phyloP scores from a whole-genome alignment of 2,113 vertebrate species.

The Chrysochloris asiatica region DNA sequence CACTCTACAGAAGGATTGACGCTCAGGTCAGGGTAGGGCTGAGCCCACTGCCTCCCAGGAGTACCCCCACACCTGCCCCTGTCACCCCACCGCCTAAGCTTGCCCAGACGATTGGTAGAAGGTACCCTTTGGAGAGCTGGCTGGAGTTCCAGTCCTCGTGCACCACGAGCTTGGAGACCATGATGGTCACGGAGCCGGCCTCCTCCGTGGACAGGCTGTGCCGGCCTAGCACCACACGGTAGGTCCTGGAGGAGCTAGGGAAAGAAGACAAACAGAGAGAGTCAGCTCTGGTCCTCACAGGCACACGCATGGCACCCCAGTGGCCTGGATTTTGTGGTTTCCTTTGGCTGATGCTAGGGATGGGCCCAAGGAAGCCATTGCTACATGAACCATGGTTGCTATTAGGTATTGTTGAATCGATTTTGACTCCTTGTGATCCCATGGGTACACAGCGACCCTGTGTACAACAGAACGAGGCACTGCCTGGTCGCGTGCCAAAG shows the following conservation, averaged over 20 bases:
- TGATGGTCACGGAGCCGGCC: conserved; percentile 66
- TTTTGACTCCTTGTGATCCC: too few relatives aligned
- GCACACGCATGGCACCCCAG: neutral
- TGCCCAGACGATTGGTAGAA: neutral
- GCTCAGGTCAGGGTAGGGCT: neutral
- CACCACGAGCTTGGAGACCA: conserved; percentile 84
- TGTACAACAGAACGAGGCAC: too few relatives aligned
- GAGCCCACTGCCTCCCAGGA: neutral
- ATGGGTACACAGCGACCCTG: too few relatives aligned
- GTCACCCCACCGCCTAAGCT: neutral
- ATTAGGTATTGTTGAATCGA: too few relatives aligned
- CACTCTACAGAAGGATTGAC: neutral
- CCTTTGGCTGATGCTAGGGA: neutral
- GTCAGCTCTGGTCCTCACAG: neutral
- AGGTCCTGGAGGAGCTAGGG: conserved; percentile 74
- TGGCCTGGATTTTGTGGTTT: neutral
- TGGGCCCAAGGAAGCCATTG: too few relatives aligned
- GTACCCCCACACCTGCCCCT: neutral
- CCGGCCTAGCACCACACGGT: conserved; percentile 88
- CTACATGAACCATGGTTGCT: too few relatives aligned
- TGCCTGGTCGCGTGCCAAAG: too few relatives aligned
- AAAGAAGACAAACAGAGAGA: fast-evolving
- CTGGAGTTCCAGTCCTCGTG: conserved; percentile 85
- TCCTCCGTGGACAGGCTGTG: conserved; percentile 86
- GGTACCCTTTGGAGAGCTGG: conserved; percentile 70